A percentile compares a stretch with the other conserved stretches of the same genome.
Conservation (phyloP, 2,113 vertebrate species). For the Crotalus viridis region DNA sequence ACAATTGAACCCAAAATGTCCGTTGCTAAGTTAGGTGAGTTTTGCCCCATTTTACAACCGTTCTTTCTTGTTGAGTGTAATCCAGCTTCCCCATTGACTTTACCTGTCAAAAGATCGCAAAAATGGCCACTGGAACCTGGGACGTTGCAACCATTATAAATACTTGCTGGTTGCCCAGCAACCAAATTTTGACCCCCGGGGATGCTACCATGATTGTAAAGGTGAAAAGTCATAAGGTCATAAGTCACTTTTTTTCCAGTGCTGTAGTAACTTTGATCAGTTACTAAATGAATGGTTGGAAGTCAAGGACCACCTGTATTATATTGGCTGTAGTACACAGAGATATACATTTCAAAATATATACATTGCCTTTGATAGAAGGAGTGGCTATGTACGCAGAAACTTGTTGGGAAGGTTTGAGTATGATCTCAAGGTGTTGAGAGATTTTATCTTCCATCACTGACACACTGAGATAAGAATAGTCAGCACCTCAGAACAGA, state of each 20-base stretch:
- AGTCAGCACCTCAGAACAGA: slow-evolving; percentile 19
- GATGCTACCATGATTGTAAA: not conserved
- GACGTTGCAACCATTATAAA: not conserved
- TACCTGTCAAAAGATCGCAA: not conserved
- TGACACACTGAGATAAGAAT: slow-evolving; percentile 8
- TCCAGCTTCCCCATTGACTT: not conserved
- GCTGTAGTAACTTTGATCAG: not conserved
- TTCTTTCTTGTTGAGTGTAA: not conserved
- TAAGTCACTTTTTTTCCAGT: not conserved
- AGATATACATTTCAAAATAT: not conserved
- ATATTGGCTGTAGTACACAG: not conserved
- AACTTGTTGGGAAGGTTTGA: not conserved
- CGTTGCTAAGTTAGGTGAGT: not conserved
- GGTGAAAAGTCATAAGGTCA: not conserved
- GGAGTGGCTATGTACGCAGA: not conserved
- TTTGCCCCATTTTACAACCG: not conserved
- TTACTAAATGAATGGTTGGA: not conserved
- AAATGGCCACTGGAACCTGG: not conserved
- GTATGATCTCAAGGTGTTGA: slow-evolving; percentile 9
- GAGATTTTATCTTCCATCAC: slow-evolving; percentile 17
- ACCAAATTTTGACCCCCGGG: not conserved
- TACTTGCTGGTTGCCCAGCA: not conserved
- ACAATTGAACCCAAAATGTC: not conserved
- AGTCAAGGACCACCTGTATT: not conserved
- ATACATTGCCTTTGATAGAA: not conserved